A percentile compares a stretch with the other conserved stretches of the same genome.
Conservation (phyloP, 2,113 vertebrate species). For the Heptranchias perlo region DNA sequence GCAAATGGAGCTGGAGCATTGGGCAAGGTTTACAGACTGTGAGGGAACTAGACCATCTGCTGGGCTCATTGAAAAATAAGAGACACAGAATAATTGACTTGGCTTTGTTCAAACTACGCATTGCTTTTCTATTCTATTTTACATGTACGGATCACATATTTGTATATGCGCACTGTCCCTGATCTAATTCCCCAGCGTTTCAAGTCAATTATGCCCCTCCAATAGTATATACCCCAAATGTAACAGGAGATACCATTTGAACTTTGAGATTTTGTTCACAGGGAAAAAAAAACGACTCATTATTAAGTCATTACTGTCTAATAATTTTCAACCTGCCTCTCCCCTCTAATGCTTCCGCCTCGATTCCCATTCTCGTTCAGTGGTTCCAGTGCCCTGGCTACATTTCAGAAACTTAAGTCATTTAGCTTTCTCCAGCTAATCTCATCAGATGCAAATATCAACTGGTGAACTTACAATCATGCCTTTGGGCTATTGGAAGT, state of each 20-base stretch:
- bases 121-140: neutral
- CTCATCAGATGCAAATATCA: neutral
- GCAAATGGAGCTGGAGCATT: neutral
- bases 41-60: neutral
- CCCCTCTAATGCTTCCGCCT: neutral
- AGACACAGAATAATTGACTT: neutral
- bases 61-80: neutral
- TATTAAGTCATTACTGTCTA: neutral
- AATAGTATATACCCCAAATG: neutral
- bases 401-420: neutral
- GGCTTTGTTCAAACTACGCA: neutral
- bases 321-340: neutral
- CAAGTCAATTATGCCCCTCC: neutral
- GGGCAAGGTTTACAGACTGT: neutral
- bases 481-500: slow-evolving; percentile 4
- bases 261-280: neutral
- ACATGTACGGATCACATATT: neutral
- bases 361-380: neutral
- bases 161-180: neutral
- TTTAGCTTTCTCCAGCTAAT: neutral
- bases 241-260: neutral
- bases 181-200: neutral
- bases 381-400: neutral
- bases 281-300: neutral
- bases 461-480: neutral